Evolutionary conservation across 2,113 vertebrate genomes (phyloP), one percentile per base, ranked within the genome.

Genomic region (Bambusicola thoracicus): DNA sequence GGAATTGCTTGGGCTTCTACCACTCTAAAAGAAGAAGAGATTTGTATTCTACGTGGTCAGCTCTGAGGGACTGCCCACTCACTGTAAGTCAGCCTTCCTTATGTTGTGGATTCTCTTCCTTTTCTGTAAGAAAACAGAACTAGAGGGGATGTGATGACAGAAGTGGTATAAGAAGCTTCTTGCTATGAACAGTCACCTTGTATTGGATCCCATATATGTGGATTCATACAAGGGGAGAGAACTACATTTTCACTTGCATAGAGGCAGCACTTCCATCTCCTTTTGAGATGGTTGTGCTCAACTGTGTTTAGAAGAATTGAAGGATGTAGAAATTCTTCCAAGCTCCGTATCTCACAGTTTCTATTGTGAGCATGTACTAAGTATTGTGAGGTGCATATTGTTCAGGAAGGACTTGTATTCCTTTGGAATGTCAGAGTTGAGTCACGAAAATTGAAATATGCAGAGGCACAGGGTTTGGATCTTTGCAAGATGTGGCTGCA

Each of bases 51-150:
- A 85, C 9, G 9, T 32, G 9, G 32, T 16, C 46, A 65, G 30
- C 58, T 29, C 34, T 56, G 51, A 38, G 41, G 73, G 34, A n/a
- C 38, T 49, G 40, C 75, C 27, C 18, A 15, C 12, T 80, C 25
- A 14, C 40, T 87, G 93, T 96, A 87, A 92, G 93, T 94, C 70
- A 41, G 15, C 46, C 15, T 59, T 68, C 63, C 40, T 88, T 89
- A 7, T 43, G 0, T 27, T 9, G 12, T 13, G 9, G 21, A 27
- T 80, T n/a, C 49, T 18, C 10, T 92, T 29, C 43, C 18, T 5
- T 93, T 24, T 4, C 12, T 58, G 1, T n/a, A 30, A 51, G 16
- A 82, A 80, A 87, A 40, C 8, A 70, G 49, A 43, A 36, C 19
- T 90, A 29, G 20, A 61, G 38, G 21, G 18, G 5, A n/a, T 2